Base-by-base conservation (phyloP, 2,113 vertebrate genomes). In the Xenopus laevis region DNA sequence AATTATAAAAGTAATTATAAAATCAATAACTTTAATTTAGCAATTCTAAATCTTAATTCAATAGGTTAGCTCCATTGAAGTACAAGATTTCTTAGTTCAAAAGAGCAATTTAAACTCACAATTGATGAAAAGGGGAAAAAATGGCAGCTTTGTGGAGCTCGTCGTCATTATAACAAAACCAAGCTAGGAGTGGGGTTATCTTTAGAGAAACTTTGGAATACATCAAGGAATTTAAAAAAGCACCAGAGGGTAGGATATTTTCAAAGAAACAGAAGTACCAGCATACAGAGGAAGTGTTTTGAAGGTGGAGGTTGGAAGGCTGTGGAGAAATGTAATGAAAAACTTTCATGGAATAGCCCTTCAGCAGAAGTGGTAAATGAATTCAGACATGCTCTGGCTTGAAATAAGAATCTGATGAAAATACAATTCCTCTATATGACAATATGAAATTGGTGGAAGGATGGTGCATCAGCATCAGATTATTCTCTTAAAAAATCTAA, bases 211-310 rank as follows among this genome's bases (percentile, higher is more conserved):
- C 53, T n/a, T 55, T 18, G 7, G 7, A 55, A 55, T 55, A n/a
- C 53, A 55, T 55, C 15, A 55, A 55, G 53, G 53, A n/a, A n/a
- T n/a, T 55, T 16, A 1, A 55, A 55, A 55, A 50, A 55, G 17
- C 53, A 55, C 53, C 53, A 55, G 53, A 55, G 53, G 53, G 53
- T 16, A 55, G 15, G 53, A 55, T 55, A 55, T 55, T 55, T 55
- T 55, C 53, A 55, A 55, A 55, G 53, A n/a, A 55, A 55, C 13
- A 55, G 53, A 9, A 55, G 53, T 55, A n/a, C 11, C 53, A 55
- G 53, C 17, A 55, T n/a, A 55, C 17, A 55, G 53, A 18, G 53
- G 53, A 13, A 8, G 17, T n/a, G 53, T n/a, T 55, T 16, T 55
- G 53, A 55, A 55, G 53, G 15, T 55, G 16, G 53, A n/a, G 53